Evolutionary conservation across 2,797 vertebrate genomes (phyloP).

Genomic region (Florisuga fusca): DNA sequence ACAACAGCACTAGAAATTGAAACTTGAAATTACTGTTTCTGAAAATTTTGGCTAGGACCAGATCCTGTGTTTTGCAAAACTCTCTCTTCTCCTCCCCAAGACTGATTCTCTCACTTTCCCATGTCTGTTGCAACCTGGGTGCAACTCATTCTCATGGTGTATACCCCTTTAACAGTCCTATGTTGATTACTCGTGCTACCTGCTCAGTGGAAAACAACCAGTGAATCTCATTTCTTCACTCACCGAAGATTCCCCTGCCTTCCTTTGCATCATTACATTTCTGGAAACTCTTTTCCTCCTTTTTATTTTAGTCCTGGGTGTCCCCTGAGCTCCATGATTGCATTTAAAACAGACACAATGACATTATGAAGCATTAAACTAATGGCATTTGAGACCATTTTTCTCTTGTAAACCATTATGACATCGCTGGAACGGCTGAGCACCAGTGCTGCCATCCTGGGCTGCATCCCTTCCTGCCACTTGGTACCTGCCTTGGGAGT

Average conservation of each 20-base stretch:
- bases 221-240: conserved; percentile 7
- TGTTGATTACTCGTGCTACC: neutral
- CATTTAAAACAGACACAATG: conserved; percentile 66
- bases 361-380: conserved; percentile 75
- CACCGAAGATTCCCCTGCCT: neutral
- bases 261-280: neutral
- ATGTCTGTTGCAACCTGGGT: neutral
- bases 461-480: neutral
- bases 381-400: conserved; percentile 70
- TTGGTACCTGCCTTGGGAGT: neutral
- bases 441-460: neutral
- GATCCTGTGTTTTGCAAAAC: neutral
- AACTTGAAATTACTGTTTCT: neutral
- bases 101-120: neutral
- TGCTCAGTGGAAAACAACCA: conserved; percentile 3
- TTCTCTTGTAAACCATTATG: conserved; percentile 63
- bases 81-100: neutral
- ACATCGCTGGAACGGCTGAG: neutral
- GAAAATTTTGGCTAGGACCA: neutral
- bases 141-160: neutral
- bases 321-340: conserved; percentile 58
- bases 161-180: neutral
- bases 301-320: conserved; percentile 50
- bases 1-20: neutral
- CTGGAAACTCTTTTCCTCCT: conserved; percentile 29